Evolutionary conservation across 2,888 invertebrate genomes (phyloP).

Genomic region (Operophtera brumata): DNA sequence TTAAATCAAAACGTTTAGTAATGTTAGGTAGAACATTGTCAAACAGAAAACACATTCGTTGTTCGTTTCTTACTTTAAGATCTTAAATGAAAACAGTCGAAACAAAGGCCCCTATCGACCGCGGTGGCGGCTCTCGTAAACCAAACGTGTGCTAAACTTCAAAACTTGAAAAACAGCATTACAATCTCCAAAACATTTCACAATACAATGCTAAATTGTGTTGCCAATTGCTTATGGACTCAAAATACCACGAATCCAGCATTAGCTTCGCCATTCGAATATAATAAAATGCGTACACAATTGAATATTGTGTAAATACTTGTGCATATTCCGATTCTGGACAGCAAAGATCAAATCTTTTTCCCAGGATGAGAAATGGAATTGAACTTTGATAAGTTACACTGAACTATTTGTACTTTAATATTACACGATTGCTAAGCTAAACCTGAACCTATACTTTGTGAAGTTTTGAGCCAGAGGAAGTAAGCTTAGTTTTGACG

Average conservation of each 20-base stretch:
- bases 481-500: constrained; percentile 39
- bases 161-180: constrained; percentile 43
- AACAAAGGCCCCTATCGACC: constrained; percentile 50
- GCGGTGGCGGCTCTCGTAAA: constrained; percentile 39
- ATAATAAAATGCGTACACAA: not conserved
- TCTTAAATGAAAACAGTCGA: constrained; percentile 40
- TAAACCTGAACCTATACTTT: not conserved
- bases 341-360: not conserved
- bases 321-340: not conserved
- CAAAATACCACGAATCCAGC: constrained; percentile 5
- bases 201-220: constrained; percentile 7
- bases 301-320: not conserved
- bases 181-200: constrained; percentile 9
- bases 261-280: not conserved
- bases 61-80: constrained; percentile 40
- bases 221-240: constrained; percentile 12
- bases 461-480: constrained; percentile 4
- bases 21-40: constrained; percentile 37
- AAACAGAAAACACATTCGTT: constrained; percentile 42
- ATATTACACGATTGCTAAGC: not conserved
- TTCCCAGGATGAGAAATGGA: constrained; percentile 7
- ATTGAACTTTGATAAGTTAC: no score
- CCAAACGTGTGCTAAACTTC: constrained; percentile 57
- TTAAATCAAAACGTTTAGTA: constrained; percentile 33
- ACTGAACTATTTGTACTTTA: no score